Evolutionary conservation across 2,113 vertebrate species (phyloP).

Genomic region (Caranx melampygus): DNA sequence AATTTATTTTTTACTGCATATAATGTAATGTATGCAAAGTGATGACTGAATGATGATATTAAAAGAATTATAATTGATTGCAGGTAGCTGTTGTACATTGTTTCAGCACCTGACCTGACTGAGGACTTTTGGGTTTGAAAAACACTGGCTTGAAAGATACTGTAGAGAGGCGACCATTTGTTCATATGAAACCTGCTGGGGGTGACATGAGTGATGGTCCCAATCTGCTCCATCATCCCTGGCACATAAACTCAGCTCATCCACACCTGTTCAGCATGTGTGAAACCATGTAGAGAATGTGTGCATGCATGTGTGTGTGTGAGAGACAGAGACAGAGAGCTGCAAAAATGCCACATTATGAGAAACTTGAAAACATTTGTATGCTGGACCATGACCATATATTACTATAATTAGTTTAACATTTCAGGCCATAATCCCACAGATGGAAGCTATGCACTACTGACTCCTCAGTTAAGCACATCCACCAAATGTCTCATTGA

Average conservation of each 20-base stretch:
- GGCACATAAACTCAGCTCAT: background rate
- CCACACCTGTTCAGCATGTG: conserved; percentile 16
- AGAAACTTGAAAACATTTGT: conserved; percentile 7
- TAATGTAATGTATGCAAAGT: background rate
- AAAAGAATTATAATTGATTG: too few relatives aligned
- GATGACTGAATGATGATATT: background rate
- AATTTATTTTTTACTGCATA: background rate
- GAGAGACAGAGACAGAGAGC: background rate
- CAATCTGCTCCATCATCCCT: background rate
- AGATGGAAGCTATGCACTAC: conserved; percentile 50
- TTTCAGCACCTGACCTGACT: background rate
- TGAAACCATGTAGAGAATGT: background rate
- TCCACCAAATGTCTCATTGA: conserved; percentile 50
- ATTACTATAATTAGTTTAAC: conserved; percentile 39
- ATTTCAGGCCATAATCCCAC: conserved; percentile 39
- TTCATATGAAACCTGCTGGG: conserved; percentile 1
- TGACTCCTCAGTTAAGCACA: conserved; percentile 48
- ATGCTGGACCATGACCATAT: conserved; percentile 5
- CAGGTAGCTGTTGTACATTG: background rate
- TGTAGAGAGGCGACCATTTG: background rate
- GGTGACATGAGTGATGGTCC: background rate
- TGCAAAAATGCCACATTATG: conserved; percentile 17
- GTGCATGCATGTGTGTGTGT: background rate
- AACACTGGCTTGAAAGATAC: conserved; percentile 6
- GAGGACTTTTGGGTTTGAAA: background rate